A percentile compares a stretch with the other conserved stretches of the same genome.
Conservation (phyloP, 2,113 vertebrate species). For the Gopherus evgoodei region DNA sequence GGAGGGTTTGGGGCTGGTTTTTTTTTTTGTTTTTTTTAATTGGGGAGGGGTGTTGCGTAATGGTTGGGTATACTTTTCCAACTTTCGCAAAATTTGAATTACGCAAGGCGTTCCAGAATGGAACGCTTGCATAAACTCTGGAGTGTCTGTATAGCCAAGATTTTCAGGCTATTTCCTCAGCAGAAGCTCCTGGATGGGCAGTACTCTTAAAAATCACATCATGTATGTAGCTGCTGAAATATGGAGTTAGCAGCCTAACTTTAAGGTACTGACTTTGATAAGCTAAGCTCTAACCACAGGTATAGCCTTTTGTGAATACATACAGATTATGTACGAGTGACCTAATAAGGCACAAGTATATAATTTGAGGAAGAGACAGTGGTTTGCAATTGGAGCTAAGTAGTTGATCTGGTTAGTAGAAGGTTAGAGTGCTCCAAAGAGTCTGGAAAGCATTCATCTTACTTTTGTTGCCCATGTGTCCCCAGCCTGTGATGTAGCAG, state of each 20-base stretch:
- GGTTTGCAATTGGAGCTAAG: rapidly evolving
- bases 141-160: neutral
- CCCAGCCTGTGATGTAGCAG: slow-evolving; percentile 98
- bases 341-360: neutral
- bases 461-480: slow-evolving; percentile 96
- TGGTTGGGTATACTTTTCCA: too few relatives aligned
- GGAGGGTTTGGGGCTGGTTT: too few relatives aligned
- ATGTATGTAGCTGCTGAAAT: neutral
- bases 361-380: neutral
- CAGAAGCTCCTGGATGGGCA: neutral
- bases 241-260: neutral
- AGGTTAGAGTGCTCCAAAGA: neutral
- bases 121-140: too few relatives aligned
- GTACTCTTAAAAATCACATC: neutral
- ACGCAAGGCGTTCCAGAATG: too few relatives aligned
- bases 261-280: neutral
- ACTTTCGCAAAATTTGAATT: too few relatives aligned
- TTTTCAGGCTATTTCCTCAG: neutral
- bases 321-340: neutral
- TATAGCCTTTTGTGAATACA: neutral
- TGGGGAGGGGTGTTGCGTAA: too few relatives aligned
- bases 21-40: too few relatives aligned
- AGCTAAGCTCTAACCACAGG: neutral
- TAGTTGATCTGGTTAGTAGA: neutral
- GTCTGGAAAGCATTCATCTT: slow-evolving; percentile 58